phyloP scores from a whole-genome alignment of 2,797 vertebrate genomes.

The Pangasius mekongensis region DNA sequence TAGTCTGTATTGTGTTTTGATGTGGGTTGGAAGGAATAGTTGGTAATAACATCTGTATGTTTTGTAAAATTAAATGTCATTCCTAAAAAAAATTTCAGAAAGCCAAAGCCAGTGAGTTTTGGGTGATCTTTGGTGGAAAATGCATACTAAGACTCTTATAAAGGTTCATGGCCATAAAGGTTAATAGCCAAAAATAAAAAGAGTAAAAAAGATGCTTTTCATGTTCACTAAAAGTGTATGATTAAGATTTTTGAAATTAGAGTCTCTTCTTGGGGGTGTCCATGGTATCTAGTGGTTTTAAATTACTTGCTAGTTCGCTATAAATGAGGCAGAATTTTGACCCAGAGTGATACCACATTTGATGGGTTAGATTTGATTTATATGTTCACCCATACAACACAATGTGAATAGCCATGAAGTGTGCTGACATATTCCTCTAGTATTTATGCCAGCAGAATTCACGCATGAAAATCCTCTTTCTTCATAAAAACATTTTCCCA shows the following conservation, averaged over 20 bases:
- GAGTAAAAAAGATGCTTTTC: background rate
- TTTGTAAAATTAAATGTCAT: background rate
- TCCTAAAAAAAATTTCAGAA: background rate
- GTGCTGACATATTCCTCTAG: background rate
- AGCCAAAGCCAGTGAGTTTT: background rate
- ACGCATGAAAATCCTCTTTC: background rate
- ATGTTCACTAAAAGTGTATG: too few species aligned
- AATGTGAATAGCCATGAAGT: background rate
- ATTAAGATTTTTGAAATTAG: background rate
- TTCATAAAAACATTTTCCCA: background rate
- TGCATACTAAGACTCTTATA: too few species aligned
- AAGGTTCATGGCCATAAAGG: background rate
- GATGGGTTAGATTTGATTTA: constrained; percentile 2
- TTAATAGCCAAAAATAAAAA: background rate
- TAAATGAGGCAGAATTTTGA: background rate
- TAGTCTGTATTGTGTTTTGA: background rate
- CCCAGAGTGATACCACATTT: constrained; percentile 1
- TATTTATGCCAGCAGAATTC: background rate
- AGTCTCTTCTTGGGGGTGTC: background rate
- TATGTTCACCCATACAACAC: background rate
- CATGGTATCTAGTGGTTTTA: background rate
- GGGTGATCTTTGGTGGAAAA: background rate
- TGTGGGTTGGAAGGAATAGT: background rate
- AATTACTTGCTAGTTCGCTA: background rate
- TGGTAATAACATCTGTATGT: background rate